Percentiles rank a stretch among this genome's conserved stretches.
Evolutionary conservation across 2,888 invertebrate genomes (phyloP).

Genomic region (Macrophya annulata): DNA sequence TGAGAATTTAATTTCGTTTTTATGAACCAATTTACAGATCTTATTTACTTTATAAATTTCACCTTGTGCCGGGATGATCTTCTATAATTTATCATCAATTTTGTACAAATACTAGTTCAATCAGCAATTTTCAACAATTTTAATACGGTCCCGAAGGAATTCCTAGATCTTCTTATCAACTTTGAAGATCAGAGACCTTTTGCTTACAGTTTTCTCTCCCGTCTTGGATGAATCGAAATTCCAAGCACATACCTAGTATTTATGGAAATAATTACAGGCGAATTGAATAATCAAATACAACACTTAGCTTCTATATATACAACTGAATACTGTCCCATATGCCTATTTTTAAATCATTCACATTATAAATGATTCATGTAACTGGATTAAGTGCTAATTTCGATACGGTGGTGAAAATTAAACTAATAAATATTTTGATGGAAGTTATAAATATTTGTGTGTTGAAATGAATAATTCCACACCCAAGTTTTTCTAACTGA

Average conservation of each 20-base stretch:
- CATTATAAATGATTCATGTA: background rate
- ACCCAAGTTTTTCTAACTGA: background rate
- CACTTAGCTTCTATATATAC: background rate
- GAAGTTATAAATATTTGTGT: conserved; percentile 2
- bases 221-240: background rate
- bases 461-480: background rate
- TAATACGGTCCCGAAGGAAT: background rate
- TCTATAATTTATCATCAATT: background rate
- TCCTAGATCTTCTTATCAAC: background rate
- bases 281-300: too few relatives aligned
- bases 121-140: background rate
- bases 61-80: background rate
- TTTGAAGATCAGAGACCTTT: background rate
- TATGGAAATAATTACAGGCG: background rate
- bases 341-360: background rate
- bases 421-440: background rate
- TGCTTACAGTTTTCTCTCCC: background rate
- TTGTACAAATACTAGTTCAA: background rate
- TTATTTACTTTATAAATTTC: background rate
- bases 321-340: background rate
- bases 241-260: background rate
- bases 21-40: background rate
- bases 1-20: background rate
- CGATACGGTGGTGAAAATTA: background rate
- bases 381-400: background rate